Evolutionary conservation across 2,888 invertebrate genomes (phyloP), one percentile per base, ranked within the genome.

Genomic region (Colletes collaris): DNA sequence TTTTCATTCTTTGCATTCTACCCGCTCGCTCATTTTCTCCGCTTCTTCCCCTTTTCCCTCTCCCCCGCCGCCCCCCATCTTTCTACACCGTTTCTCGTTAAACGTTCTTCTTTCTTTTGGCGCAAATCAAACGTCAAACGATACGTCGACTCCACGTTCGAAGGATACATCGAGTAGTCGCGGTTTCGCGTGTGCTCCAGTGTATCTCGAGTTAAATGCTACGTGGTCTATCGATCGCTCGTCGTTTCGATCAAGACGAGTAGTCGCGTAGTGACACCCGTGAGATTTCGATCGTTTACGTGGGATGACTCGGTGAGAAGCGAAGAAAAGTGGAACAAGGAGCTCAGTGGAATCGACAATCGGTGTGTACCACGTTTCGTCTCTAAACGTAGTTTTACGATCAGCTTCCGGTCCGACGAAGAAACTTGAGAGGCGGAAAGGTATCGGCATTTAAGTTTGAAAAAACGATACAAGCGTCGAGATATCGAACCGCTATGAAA

Each of bases 341-440:
- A 19, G 4, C 6, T 10, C 46, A 10, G 11, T 10, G 13, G 44
- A 49, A 46, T 64, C 16, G 46, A 37, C 35, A 6, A 49, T 49
- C 53, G 70, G 70, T 71, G 65, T 19, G 70, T 71, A 71, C 4
- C 16, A 59, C 46, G 46, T 67, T 65, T 53, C 19, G 19, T 27
- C 11, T 44, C 53, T 44, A 16, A 13, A 40, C 35, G 27, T 35
- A 56, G 10, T 46, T 46, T 46, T 46, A 46, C 10, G 40, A 3
- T 40, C 3, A 27, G 27, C 27, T 27, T 27, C 27, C 27, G 27
- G 2, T 27, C 27, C 27, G 27, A 27, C 27, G 27, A 2, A 27
- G 16, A 27, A 27, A 27, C 27, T 27, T 27, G 2, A 27, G 1
- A 27, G 27, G 27, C 27, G 27, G 0, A 27, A 27, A 27, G 27